These are phyloP conservation scores for Eueremaeus valkanovi DNA, from an alignment of 2,888 invertebrate species.

Conservation along the genomic window DNA sequence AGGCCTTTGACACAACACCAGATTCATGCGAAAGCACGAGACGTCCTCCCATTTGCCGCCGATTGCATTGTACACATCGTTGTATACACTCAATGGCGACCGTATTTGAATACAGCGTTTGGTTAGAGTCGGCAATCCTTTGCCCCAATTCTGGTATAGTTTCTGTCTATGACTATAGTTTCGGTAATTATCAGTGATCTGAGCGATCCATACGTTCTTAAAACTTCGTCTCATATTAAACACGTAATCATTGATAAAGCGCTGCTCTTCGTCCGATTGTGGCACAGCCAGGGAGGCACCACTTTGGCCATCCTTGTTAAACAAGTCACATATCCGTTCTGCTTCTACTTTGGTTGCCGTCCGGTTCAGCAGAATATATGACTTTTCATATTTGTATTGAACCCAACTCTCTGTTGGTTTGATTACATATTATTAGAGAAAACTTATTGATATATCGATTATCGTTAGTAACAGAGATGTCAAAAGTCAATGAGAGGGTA, in stretches of 20 bases:
- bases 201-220: background rate
- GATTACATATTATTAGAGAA: too few relatives aligned
- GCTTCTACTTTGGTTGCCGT: background rate
- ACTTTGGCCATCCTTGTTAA: background rate
- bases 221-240: background rate
- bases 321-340: background rate
- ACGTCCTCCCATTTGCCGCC: conserved; percentile 12
- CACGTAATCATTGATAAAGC: background rate
- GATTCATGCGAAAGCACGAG: background rate
- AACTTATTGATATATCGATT: too few relatives aligned
- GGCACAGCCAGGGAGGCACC: background rate
- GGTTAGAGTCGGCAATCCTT: background rate
- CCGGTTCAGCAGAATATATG: background rate
- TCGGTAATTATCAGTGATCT: background rate
- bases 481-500: too few relatives aligned
- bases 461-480: too few relatives aligned
- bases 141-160: background rate
- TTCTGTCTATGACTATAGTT: background rate
- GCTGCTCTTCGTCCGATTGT: background rate
- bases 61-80: background rate
- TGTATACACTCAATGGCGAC: background rate
- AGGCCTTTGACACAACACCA: background rate
- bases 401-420: background rate
- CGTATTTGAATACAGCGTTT: background rate
- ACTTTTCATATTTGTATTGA: background rate